Evolutionary conservation across 2,888 invertebrate species (phyloP), one percentile per base, ranked within the genome.

Genomic region (Beris morrisii): DNA sequence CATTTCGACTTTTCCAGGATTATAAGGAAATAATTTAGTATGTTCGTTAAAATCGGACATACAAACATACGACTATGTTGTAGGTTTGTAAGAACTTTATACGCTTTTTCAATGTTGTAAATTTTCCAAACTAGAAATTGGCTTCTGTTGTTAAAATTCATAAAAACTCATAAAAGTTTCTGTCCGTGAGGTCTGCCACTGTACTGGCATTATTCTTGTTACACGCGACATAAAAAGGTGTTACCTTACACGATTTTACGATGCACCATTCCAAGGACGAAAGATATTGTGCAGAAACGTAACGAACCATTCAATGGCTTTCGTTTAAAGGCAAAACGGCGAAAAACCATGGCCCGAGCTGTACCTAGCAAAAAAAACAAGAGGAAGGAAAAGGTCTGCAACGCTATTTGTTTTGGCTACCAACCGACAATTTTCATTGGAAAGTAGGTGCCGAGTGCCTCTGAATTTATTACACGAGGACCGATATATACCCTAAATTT

Each of bases 191-290:
- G 66, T 66, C 48, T 32, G 66, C 68, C 68, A 66, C 66, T 68
- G 66, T 43, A 38, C 45, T 28, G 46, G 22, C 22, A 22, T 54
- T 58, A 64, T 66, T 68, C 66, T 53, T 66, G 53, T 52, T 64
- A 55, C 68, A 68, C 66, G 68, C 68, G 68, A 65, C 68, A 66
- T 63, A 65, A 63, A 57, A 68, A 66, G 61, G 61, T 61, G 61
- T 61, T 68, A 44, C 48, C 52, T 48, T 13, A 56, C 46, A 63
- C 61, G 57, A 54, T 31, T 54, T 65, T 64, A 65, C 45, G 50
- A 59, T 57, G 61, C 64, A 50, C 52, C 50, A 32, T 50, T 38
- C 50, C 59, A 67, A 65, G 64, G 67, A 43, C 52, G 30, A 64
- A 53, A 1, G 13, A 53, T 44, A 52, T 52, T 30, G 15, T 54